Conservation (phyloP, 2,797 vertebrate species). For the Oreortyx pictus region DNA sequence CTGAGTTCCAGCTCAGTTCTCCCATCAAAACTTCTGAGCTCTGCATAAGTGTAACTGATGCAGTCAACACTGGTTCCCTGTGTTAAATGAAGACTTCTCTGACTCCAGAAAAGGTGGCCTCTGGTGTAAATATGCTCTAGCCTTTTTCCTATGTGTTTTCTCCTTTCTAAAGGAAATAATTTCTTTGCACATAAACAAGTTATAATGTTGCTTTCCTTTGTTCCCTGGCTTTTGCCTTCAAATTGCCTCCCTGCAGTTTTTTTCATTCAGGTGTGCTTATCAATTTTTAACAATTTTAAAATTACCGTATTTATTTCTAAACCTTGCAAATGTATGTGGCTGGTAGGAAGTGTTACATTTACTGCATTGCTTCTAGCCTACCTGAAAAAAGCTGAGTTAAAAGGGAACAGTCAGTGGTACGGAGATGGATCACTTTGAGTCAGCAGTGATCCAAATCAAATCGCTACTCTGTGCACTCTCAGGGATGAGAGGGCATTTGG, state of each 20-base stretch:
- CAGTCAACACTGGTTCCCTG: neutral
- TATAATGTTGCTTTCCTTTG: neutral
- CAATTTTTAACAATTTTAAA: constrained; percentile 37
- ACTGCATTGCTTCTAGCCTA: neutral
- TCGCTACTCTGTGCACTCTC: accelerated
- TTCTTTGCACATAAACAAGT: too few species aligned
- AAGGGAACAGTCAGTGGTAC: neutral
- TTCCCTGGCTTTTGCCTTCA: neutral
- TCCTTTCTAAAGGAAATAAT: constrained; percentile 32
- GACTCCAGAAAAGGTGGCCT: neutral
- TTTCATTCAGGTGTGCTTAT: constrained; percentile 13
- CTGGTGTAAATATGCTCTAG: constrained; percentile 4
- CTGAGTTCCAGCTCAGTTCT: neutral
- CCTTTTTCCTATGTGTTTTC: neutral
- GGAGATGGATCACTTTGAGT: neutral
- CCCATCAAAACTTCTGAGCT: neutral
- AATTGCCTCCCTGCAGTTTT: constrained; percentile 19
- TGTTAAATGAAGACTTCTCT: neutral
- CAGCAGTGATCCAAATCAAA: neutral
- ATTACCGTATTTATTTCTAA: constrained; percentile 12
- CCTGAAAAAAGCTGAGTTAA: neutral
- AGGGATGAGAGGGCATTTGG: neutral
- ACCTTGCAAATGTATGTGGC: neutral
- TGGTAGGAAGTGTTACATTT: neutral
- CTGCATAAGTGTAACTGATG: neutral